Evolutionary conservation across 2,797 vertebrate species (phyloP).

Genomic region (Pipistrellus kuhlii): DNA sequence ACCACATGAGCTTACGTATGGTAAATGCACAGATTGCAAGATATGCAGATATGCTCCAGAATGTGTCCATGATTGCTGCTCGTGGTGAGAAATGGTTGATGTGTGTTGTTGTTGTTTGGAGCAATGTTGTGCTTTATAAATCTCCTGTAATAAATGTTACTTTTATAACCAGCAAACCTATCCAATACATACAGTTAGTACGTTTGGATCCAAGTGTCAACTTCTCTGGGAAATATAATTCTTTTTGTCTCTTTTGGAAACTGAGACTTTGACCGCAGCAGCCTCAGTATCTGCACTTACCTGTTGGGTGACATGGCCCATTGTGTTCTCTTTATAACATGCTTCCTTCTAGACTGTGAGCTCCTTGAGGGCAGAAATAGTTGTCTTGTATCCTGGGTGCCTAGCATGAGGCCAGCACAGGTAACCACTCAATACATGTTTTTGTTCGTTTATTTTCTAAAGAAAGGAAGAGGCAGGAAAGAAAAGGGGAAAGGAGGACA

Average conservation of each 20-base stretch:
- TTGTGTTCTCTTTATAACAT: neutral
- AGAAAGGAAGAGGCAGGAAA: neutral
- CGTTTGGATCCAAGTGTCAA: neutral
- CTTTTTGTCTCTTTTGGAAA: neutral
- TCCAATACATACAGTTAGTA: constrained; percentile 40
- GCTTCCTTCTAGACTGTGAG: constrained; percentile 73
- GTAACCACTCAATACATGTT: constrained; percentile 41
- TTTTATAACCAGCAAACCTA: constrained; percentile 62
- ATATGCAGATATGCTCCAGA: neutral
- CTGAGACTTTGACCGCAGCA: neutral
- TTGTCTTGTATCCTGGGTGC: neutral
- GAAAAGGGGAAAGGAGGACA: neutral
- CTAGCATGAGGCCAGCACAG: constrained; percentile 61
- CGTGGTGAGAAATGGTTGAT: neutral
- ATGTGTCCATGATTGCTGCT: neutral
- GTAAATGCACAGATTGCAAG: neutral
- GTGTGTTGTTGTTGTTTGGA: neutral
- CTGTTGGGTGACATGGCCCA: neutral
- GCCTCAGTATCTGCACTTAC: neutral
- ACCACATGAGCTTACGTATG: neutral
- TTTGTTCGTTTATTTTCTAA: neutral
- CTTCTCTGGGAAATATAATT: neutral
- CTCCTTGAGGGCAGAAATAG: constrained; percentile 72
- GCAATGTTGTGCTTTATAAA: neutral
- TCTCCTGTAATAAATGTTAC: neutral